A percentile compares a stretch with the other conserved stretches of the same genome.
phyloP scores from a whole-genome alignment of 2,888 invertebrate genomes.

The Netelia inedita region DNA sequence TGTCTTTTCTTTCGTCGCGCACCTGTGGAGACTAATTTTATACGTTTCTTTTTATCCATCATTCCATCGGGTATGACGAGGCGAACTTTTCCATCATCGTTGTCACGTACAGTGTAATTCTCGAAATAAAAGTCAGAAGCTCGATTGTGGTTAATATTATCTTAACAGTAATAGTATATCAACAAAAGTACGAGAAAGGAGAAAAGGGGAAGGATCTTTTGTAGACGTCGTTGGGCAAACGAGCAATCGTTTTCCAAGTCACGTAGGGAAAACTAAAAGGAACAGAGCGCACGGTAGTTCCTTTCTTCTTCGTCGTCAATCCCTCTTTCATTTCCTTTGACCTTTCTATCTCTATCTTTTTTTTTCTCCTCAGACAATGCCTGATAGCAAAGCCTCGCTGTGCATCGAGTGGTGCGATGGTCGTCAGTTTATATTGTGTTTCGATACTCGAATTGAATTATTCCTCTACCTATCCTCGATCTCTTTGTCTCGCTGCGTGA shows the following conservation, averaged over 20 bases:
- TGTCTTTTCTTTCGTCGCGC: too few relatives aligned
- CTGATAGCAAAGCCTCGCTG: not conserved
- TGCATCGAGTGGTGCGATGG: not conserved
- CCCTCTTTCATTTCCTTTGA: slow-evolving; percentile 4
- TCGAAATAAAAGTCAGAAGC: slow-evolving; percentile 15
- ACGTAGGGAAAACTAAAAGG: slow-evolving; percentile 35
- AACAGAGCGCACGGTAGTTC: slow-evolving; percentile 23
- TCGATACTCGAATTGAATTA: not conserved
- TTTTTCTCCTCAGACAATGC: not conserved
- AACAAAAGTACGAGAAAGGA: not conserved
- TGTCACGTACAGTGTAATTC: slow-evolving; percentile 29
- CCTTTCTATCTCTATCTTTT: slow-evolving; percentile 26
- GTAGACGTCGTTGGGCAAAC: slow-evolving; percentile 24
- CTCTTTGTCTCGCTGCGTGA: not conserved
- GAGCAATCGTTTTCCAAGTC: slow-evolving; percentile 43
- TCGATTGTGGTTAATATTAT: slow-evolving; percentile 38
- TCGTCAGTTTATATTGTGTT: not conserved
- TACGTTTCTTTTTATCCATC: not conserved
- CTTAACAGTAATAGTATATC: not conserved
- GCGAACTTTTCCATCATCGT: not conserved
- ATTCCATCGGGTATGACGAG: not conserved
- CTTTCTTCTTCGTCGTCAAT: slow-evolving; percentile 30
- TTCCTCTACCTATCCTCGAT: not conserved
- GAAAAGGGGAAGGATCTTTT: not conserved
- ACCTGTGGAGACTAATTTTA: not conserved